phyloP scores from a whole-genome alignment of 2,797 vertebrate species.

The Mormyrus proboscirostris region DNA sequence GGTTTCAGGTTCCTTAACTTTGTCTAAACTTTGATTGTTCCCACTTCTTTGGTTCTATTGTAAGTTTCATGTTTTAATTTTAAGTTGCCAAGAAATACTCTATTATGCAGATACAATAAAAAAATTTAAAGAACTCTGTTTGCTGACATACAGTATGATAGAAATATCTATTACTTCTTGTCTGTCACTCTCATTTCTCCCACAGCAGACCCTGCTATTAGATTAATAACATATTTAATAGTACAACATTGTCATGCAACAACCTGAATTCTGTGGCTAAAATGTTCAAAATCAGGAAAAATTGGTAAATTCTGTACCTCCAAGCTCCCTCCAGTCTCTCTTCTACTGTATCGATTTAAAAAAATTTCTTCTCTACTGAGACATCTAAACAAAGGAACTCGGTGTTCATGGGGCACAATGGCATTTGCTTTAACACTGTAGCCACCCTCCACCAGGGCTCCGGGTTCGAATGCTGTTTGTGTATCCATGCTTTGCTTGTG shows the following conservation, averaged over 20 bases:
- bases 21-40: not conserved
- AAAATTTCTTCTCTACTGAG: not conserved
- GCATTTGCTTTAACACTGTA: not conserved
- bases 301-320: not conserved
- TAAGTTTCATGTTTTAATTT: not conserved
- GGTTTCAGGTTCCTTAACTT: not conserved
- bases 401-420: not conserved
- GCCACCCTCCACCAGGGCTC: not conserved
- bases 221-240: not conserved
- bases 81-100: not conserved
- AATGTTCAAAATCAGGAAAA: not conserved
- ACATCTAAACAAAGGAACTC: not conserved
- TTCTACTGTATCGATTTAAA: not conserved
- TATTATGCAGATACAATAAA: not conserved
- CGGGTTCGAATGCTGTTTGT: not conserved
- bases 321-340: not conserved
- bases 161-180: not conserved
- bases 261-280: not conserved
- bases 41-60: not conserved
- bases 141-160: not conserved
- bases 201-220: not conserved
- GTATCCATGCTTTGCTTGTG: not conserved
- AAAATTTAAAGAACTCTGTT: not conserved
- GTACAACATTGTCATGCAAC: not conserved
- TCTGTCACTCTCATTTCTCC: not conserved